These are phyloP conservation scores for Hymenopus coronatus DNA, from an alignment of 2,888 invertebrate genomes.

Conservation along the genomic window DNA sequence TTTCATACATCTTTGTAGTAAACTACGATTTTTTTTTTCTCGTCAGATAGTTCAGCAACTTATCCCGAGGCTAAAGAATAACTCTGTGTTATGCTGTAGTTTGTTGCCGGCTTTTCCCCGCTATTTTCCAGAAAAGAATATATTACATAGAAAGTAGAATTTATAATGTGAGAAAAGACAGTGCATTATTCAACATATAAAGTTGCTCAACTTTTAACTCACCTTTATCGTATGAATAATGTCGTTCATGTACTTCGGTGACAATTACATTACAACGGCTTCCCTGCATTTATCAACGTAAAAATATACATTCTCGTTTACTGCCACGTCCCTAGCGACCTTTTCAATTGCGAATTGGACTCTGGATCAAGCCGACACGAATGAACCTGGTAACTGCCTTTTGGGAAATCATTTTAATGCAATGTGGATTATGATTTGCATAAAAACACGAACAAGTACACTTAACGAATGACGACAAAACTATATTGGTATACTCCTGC, in stretches of 20 bases:
- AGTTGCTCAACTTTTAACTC: not conserved
- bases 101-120: not conserved
- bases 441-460: too few relatives aligned
- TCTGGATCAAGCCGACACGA: not conserved
- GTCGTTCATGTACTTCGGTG: too few relatives aligned
- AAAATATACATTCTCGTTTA: not conserved
- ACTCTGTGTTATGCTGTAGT: not conserved
- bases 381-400: not conserved
- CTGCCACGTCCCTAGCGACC: not conserved
- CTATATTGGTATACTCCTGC: too few relatives aligned
- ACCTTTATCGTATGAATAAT: not conserved
- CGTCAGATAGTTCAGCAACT: too few relatives aligned
- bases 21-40: too few relatives aligned
- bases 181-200: too few relatives aligned
- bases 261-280: not conserved
- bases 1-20: too few relatives aligned
- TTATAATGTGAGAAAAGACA: not conserved
- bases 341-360: not conserved
- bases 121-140: not conserved
- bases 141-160: not conserved
- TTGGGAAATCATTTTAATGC: not conserved
- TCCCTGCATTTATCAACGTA: not conserved
- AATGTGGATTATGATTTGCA: not conserved
- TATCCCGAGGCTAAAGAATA: too few relatives aligned
- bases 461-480: too few relatives aligned